Evolutionary conservation across 2,888 invertebrate species (phyloP).

Genomic region (Charanyca ferruginea): DNA sequence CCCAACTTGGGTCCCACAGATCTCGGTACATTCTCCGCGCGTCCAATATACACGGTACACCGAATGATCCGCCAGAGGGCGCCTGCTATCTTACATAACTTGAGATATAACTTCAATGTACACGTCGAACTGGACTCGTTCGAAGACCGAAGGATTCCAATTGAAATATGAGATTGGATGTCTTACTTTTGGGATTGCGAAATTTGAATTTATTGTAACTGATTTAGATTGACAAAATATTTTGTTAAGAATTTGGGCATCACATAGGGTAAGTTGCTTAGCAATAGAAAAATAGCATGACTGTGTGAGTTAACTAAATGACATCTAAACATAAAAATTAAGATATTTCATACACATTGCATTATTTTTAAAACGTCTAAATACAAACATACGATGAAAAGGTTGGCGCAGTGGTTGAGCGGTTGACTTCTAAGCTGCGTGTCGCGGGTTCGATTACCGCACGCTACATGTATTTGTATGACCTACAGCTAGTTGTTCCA

Average conservation of each 20-base stretch:
- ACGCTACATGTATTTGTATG: no score
- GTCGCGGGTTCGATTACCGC: no score
- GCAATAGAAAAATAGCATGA: neutral
- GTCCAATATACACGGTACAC: constrained; percentile 44
- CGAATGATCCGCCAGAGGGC: constrained; percentile 15
- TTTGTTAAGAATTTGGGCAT: neutral
- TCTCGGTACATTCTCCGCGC: constrained; percentile 34
- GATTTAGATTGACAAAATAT: constrained; percentile 12
- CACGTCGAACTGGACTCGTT: neutral
- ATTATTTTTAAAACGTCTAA: neutral
- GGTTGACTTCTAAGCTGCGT: no score
- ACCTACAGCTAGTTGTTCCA: no score
- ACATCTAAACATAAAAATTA: neutral
- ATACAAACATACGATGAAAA: neutral
- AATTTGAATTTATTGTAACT: constrained; percentile 18
- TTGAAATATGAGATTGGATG: constrained; percentile 21
- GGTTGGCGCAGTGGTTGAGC: no score
- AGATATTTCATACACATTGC: no score
- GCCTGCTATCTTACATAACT: constrained; percentile 31
- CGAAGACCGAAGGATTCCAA: constrained; percentile 2
- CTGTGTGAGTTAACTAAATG: neutral
- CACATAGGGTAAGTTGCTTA: neutral
- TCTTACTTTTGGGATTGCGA: constrained; percentile 1
- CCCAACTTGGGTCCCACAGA: constrained; percentile 26
- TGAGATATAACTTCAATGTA: constrained; percentile 16